A percentile compares a stretch with the other conserved stretches of the same genome.
Evolutionary conservation across 92 coral and sea anemone species (phyloP).

Genomic region (Porites cylindrica): DNA sequence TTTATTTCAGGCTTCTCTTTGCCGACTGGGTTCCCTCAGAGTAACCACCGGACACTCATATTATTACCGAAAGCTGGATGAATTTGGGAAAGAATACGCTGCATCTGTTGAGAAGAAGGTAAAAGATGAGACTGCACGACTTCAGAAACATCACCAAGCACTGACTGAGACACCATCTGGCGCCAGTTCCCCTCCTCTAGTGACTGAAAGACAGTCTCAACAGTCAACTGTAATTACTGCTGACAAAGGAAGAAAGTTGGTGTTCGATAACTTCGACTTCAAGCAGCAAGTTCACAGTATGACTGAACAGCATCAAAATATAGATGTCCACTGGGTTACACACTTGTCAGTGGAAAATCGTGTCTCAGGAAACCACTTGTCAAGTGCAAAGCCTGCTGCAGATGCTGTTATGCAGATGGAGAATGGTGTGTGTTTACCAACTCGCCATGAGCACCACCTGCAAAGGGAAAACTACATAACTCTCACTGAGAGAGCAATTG

Average conservation of each 20-base stretch:
- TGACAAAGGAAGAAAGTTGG: slow-evolving; percentile 71
- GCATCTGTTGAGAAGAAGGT: slow-evolving; percentile 37
- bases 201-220: slow-evolving; percentile 10
- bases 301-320: slow-evolving; percentile 68
- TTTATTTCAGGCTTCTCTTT: slow-evolving; percentile 29
- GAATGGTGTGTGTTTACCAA: slow-evolving; percentile 68
- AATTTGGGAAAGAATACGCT: slow-evolving; percentile 54
- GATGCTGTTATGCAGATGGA: slow-evolving; percentile 51
- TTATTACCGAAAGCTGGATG: slow-evolving; percentile 53
- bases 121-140: slow-evolving; percentile 15
- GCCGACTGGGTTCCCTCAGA: slow-evolving; percentile 36
- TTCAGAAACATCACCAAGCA: slow-evolving; percentile 8
- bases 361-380: background rate
- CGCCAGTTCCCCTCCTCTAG: background rate
- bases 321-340: slow-evolving; percentile 67
- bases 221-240: slow-evolving; percentile 5
- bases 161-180: background rate
- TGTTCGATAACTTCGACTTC: slow-evolving; percentile 75
- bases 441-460: slow-evolving; percentile 54
- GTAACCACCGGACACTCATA: slow-evolving; percentile 52
- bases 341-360: slow-evolving; percentile 69
- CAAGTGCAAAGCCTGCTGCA: too few species aligned
- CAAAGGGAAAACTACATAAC: slow-evolving; percentile 67
- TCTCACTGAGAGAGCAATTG: slow-evolving; percentile 49
- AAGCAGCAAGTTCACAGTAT: slow-evolving; percentile 66